phyloP scores from a whole-genome alignment of 2,797 vertebrate genomes.

The Sebastes goodei region DNA sequence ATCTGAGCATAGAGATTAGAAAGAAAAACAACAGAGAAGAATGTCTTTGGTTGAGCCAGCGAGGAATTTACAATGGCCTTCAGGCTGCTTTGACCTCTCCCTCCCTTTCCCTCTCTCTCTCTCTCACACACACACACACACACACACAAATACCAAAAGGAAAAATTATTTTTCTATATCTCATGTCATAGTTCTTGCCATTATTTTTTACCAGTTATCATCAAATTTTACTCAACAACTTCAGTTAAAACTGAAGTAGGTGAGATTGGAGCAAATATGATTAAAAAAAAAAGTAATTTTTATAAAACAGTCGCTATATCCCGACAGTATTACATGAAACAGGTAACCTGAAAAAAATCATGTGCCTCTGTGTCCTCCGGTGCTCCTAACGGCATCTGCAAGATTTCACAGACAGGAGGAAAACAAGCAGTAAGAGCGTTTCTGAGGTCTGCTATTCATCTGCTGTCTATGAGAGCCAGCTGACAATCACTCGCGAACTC shows the following conservation, averaged over 20 bases:
- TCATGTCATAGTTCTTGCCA: neutral
- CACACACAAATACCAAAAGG: constrained; percentile 18
- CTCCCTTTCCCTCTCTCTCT: constrained; percentile 49
- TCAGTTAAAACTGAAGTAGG: neutral
- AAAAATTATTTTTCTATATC: neutral
- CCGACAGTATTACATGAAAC: too few species aligned
- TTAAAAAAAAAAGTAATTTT: too few species aligned
- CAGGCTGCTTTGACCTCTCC: constrained; percentile 77
- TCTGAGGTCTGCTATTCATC: too few species aligned
- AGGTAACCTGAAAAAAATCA: too few species aligned
- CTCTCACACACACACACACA: constrained; percentile 36
- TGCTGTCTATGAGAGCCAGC: too few species aligned
- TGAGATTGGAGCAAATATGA: too few species aligned
- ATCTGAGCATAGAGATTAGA: constrained; percentile 82
- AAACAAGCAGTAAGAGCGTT: too few species aligned
- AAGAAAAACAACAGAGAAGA: constrained; percentile 80
- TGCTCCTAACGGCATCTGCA: too few species aligned
- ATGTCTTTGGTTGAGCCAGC: constrained; percentile 80
- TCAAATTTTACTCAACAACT: neutral
- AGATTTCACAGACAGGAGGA: too few species aligned
- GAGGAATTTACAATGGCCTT: constrained; percentile 83
- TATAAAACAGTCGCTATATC: too few species aligned
- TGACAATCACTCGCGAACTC: too few species aligned
- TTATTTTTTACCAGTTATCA: neutral
- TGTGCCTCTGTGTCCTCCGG: too few species aligned